Conservation (phyloP, 53 echinoderm and acorn worm species). For the Patiria pectinifera region DNA sequence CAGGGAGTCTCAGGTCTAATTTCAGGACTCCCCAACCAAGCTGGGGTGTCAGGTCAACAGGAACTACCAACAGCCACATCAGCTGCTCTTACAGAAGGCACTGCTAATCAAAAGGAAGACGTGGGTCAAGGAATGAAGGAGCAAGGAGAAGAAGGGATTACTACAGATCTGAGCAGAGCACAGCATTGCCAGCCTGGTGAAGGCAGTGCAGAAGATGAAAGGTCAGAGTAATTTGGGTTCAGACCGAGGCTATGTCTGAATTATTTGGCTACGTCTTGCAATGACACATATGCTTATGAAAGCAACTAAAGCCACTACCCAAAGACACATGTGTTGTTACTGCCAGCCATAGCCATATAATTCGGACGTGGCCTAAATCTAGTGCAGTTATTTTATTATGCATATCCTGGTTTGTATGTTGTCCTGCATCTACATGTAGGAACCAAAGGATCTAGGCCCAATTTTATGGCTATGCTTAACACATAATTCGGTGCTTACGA, state of each 20-base stretch:
- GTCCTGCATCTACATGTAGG: too few species aligned
- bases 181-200: neutral
- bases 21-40: constrained; percentile 7
- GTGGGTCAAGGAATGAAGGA: neutral
- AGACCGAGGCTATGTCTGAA: neutral
- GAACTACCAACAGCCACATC: neutral
- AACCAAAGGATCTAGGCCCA: too few species aligned
- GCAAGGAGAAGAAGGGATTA: neutral
- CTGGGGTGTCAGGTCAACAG: constrained; percentile 21
- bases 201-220: neutral
- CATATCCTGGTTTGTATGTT: too few species aligned
- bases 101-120: neutral
- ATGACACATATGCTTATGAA: too few species aligned
- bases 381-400: too few species aligned
- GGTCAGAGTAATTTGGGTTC: neutral
- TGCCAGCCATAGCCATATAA: too few species aligned
- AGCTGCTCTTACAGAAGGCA: constrained; percentile 3
- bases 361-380: too few species aligned
- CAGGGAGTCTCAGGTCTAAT: neutral
- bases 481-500: too few species aligned
- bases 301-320: too few species aligned
- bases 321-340: too few species aligned
- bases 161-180: neutral
- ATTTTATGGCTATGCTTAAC: too few species aligned
- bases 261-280: neutral